A percentile compares a stretch with the other conserved stretches of the same genome.
These are phyloP conservation scores for Drosophila athabasca DNA, from an alignment of 1,140 invertebrate species.

Conservation along the genomic window DNA sequence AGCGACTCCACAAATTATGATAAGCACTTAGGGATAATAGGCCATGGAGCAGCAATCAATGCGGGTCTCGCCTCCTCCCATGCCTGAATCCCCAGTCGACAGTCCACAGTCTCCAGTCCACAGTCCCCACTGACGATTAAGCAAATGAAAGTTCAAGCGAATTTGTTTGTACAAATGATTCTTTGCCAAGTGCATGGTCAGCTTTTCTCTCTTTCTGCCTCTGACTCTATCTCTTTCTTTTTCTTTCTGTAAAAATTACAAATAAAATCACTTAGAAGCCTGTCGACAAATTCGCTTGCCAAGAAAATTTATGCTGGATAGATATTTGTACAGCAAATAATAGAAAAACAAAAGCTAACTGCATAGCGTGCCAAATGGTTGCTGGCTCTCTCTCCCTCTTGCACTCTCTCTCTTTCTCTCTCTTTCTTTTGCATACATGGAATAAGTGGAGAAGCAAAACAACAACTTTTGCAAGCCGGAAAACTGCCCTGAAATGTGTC, in stretches of 20 bases:
- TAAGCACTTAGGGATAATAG: slow-evolving; percentile 77
- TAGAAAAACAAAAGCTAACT: slow-evolving; percentile 47
- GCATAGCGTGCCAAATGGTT: slow-evolving; percentile 66
- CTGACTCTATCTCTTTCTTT: background rate
- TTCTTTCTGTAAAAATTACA: slow-evolving; percentile 24
- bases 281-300: slow-evolving; percentile 66
- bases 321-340: slow-evolving; percentile 47
- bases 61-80: slow-evolving; percentile 10
- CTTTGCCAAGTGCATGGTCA: slow-evolving; percentile 71
- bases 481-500: slow-evolving; percentile 76
- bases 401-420: slow-evolving; percentile 1
- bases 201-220: slow-evolving; percentile 4
- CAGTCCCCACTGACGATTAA: slow-evolving; percentile 24
- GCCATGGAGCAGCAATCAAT: slow-evolving; percentile 69
- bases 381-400: slow-evolving; percentile 18
- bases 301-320: slow-evolving; percentile 47
- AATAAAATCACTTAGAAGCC: slow-evolving; percentile 73
- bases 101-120: slow-evolving; percentile 16
- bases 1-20: slow-evolving; percentile 69
- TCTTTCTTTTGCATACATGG: slow-evolving; percentile 10
- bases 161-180: slow-evolving; percentile 15
- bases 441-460: slow-evolving; percentile 52
- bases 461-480: slow-evolving; percentile 46
- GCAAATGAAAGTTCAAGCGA: slow-evolving; percentile 48
- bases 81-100: background rate